Percentiles rank a stretch among this genome's conserved stretches.
Conservation (phyloP, 1,140 invertebrate species). For the Leptonema lineaticorne region DNA sequence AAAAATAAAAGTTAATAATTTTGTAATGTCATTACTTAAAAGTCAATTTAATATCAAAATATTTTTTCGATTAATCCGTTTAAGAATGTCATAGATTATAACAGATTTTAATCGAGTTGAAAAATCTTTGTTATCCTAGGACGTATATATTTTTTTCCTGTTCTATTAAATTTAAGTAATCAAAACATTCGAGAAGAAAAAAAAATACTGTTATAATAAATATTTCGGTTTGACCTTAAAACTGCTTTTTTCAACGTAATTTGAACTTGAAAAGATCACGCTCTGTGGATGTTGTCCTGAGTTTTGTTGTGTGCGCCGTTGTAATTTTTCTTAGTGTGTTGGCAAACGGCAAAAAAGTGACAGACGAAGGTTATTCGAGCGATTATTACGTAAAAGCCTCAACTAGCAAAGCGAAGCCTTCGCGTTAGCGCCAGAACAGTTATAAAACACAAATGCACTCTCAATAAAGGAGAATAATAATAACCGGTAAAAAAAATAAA, state of each 20-base stretch:
- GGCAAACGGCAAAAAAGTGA: constrained; percentile 13
- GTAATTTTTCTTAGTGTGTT: constrained; percentile 12
- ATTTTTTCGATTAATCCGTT: too few relatives aligned
- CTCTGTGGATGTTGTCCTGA: constrained; percentile 7
- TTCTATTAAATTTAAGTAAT: neutral
- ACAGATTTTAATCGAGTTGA: too few relatives aligned
- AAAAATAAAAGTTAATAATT: too few relatives aligned
- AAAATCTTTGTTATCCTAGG: too few relatives aligned
- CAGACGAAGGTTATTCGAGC: constrained; percentile 19
- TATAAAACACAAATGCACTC: constrained; percentile 3
- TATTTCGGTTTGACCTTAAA: constrained; percentile 14
- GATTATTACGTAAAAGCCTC: constrained; percentile 18
- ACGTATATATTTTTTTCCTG: too few relatives aligned
- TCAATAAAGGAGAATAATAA: too few relatives aligned
- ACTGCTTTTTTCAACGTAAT: constrained; percentile 9
- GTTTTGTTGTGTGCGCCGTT: neutral
- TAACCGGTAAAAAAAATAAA: too few relatives aligned
- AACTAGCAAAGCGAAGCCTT: neutral
- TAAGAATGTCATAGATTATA: too few relatives aligned
- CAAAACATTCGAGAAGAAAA: neutral
- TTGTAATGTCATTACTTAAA: too few relatives aligned
- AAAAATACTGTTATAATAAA: constrained; percentile 15
- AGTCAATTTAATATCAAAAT: too few relatives aligned
- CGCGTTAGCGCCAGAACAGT: constrained; percentile 5
- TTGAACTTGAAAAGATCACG: constrained; percentile 20